Conservation (phyloP, 1,140 invertebrate genomes). For the Cephus cinctus region DNA sequence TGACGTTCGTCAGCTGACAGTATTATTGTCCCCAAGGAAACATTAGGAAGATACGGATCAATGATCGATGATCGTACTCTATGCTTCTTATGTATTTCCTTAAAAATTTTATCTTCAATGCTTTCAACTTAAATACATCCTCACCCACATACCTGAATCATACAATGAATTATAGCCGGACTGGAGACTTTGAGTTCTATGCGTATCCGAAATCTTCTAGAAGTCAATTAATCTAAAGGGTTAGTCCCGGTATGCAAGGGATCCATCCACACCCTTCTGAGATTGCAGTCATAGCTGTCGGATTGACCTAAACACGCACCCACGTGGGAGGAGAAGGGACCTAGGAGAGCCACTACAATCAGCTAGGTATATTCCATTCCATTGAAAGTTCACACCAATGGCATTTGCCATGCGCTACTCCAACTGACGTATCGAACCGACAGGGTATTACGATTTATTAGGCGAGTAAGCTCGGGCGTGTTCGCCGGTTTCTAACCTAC, state of each 20-base stretch:
- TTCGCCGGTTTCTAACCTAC: not conserved
- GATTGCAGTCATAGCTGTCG: slow-evolving; percentile 29
- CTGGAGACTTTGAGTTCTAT: too few species aligned
- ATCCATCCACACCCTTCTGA: slow-evolving; percentile 28
- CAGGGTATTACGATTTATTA: slow-evolving; percentile 44
- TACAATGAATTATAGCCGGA: too few species aligned
- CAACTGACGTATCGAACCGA: slow-evolving; percentile 27
- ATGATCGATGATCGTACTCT: too few species aligned
- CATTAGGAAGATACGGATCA: too few species aligned
- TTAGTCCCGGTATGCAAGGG: slow-evolving; percentile 29
- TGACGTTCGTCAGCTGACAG: too few species aligned
- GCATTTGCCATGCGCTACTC: slow-evolving; percentile 37
- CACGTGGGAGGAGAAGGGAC: not conserved
- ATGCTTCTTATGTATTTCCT: too few species aligned
- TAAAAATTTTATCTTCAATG: too few species aligned
- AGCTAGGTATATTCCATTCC: slow-evolving; percentile 17
- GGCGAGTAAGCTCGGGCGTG: slow-evolving; percentile 18
- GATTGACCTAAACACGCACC: slow-evolving; percentile 36
- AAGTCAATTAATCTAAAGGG: too few species aligned
- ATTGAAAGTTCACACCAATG: slow-evolving; percentile 50
- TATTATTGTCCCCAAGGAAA: too few species aligned
- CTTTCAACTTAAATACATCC: too few species aligned
- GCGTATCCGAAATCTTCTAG: too few species aligned
- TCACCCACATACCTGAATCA: too few species aligned
- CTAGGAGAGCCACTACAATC: not conserved